Percentiles rank a stretch among this genome's conserved stretches.
phyloP scores from a whole-genome alignment of 2,113 vertebrate genomes.

The Aphelocoma coerulescens region DNA sequence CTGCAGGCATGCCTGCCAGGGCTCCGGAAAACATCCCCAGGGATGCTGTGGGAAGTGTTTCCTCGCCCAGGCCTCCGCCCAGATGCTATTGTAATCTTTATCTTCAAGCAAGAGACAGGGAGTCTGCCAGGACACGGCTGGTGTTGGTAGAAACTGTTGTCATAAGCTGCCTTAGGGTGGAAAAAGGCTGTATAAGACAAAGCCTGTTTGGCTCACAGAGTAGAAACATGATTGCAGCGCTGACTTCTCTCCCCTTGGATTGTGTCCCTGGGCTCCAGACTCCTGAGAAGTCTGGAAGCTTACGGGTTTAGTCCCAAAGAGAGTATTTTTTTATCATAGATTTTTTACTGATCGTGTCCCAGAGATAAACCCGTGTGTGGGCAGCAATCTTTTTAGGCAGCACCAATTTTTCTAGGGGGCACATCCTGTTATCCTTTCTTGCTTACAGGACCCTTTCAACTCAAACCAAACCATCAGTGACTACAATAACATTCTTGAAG shows the following conservation, averaged over 20 bases:
- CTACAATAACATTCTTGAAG: neutral
- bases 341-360: neutral
- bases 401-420: neutral
- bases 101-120: constrained; percentile 33
- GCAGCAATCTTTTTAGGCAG: neutral
- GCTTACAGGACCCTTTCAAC: neutral
- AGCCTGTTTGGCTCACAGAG: neutral
- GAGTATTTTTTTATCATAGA: neutral
- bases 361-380: neutral
- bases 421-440: neutral
- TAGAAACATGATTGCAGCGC: neutral
- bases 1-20: neutral
- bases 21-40: neutral
- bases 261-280: neutral
- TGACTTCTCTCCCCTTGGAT: neutral
- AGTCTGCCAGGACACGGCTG: neutral
- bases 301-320: neutral
- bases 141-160: constrained; percentile 33
- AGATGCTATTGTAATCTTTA: constrained; percentile 45
- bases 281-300: neutral
- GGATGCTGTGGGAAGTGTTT: neutral
- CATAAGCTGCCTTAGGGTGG: constrained; percentile 11
- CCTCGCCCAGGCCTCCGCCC: neutral
- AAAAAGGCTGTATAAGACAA: neutral
- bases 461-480: neutral